Evolutionary conservation across 2,888 invertebrate genomes (phyloP).

Genomic region (Ochropleura plecta): DNA sequence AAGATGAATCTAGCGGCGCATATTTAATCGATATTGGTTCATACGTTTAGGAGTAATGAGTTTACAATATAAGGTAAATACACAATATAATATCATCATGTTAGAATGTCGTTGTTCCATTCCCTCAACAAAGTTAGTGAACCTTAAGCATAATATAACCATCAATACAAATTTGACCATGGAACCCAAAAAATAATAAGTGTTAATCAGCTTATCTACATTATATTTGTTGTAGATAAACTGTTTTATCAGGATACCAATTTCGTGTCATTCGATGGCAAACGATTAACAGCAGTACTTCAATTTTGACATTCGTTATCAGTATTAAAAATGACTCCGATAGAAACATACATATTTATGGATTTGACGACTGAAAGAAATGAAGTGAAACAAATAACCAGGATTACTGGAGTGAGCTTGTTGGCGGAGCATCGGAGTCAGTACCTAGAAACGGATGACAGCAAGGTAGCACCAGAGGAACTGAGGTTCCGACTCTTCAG

Average conservation of each 20-base stretch:
- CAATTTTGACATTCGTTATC: constrained; percentile 25
- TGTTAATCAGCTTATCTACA: constrained; percentile 35
- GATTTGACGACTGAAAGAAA: constrained; percentile 37
- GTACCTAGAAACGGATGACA: constrained; percentile 48
- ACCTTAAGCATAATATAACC: too few relatives aligned
- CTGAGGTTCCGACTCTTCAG: constrained; percentile 33
- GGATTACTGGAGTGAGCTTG: constrained; percentile 38
- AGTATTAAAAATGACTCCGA: constrained; percentile 44
- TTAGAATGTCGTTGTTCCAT: too few relatives aligned
- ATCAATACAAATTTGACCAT: neutral
- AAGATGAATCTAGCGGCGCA: too few relatives aligned
- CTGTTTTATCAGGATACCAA: constrained; percentile 21
- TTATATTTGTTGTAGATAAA: constrained; percentile 25
- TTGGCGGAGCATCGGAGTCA: constrained; percentile 42
- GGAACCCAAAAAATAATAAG: constrained; percentile 12
- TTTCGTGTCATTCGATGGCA: neutral
- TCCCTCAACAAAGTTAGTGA: too few relatives aligned
- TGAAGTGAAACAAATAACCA: constrained; percentile 33
- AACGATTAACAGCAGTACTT: constrained; percentile 19
- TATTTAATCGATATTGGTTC: too few relatives aligned
- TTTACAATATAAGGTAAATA: too few relatives aligned
- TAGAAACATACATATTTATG: constrained; percentile 49
- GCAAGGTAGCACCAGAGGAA: constrained; percentile 40
- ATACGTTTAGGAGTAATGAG: too few relatives aligned
- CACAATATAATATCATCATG: too few relatives aligned